phyloP scores from a whole-genome alignment of 2,113 vertebrate genomes.

The Sceloporus tristichus region DNA sequence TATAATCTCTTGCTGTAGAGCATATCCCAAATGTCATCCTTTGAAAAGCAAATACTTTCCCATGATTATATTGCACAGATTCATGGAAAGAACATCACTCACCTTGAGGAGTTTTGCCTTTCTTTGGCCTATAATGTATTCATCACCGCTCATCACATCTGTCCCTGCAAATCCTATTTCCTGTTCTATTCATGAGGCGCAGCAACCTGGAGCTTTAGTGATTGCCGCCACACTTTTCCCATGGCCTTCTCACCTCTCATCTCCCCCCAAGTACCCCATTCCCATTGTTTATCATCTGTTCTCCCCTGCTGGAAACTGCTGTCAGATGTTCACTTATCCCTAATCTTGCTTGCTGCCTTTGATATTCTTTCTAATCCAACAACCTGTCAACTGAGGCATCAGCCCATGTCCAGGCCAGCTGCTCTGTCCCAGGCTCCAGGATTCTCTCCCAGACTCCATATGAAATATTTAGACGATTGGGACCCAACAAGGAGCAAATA shows the following conservation, averaged over 20 bases:
- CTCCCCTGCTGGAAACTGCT: slow-evolving; percentile 79
- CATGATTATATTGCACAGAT: slow-evolving; percentile 42
- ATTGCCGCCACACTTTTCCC: slow-evolving; percentile 82
- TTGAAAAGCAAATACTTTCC: slow-evolving; percentile 4
- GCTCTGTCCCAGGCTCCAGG: slow-evolving; percentile 75
- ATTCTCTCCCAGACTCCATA: slow-evolving; percentile 69
- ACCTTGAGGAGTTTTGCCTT: slow-evolving; percentile 70
- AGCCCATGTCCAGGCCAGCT: slow-evolving; percentile 81
- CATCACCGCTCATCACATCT: slow-evolving; percentile 79
- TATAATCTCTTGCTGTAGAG: neutral
- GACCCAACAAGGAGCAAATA: slow-evolving; percentile 74
- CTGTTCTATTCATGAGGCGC: slow-evolving; percentile 80
- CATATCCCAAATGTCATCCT: neutral
- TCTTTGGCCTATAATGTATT: slow-evolving; percentile 76
- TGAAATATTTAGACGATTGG: slow-evolving; percentile 73
- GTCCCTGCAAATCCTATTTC: slow-evolving; percentile 81
- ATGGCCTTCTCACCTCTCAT: slow-evolving; percentile 81
- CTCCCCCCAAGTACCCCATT: slow-evolving; percentile 67
- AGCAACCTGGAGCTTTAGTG: slow-evolving; percentile 79
- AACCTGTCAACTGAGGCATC: slow-evolving; percentile 80
- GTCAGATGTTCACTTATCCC: slow-evolving; percentile 80
- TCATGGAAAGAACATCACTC: slow-evolving; percentile 61
- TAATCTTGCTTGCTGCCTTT: slow-evolving; percentile 80
- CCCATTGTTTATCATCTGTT: slow-evolving; percentile 83
- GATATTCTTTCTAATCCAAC: slow-evolving; percentile 82